These are phyloP conservation scores for Leucoraja ocellata DNA, from an alignment of 2,797 vertebrate species.

Conservation along the genomic window DNA sequence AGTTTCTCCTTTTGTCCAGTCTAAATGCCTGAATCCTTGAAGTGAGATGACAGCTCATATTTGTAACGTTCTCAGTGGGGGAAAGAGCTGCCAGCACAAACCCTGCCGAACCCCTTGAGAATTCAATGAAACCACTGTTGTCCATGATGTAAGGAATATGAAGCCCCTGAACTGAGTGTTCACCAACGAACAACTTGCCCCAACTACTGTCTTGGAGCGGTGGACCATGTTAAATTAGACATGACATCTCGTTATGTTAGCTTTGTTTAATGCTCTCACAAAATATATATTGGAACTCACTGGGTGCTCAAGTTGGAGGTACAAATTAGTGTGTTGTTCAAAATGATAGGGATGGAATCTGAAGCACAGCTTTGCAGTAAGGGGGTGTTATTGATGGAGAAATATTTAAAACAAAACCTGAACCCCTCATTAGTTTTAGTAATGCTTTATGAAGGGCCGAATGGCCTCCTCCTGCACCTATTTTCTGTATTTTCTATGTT, in stretches of 20 bases:
- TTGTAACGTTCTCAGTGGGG: too few relatives aligned
- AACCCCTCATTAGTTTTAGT: neutral
- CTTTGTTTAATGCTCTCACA: neutral
- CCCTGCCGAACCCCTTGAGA: too few relatives aligned
- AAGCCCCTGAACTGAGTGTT: neutral
- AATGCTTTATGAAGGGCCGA: neutral
- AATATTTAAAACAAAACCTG: neutral
- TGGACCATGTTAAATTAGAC: constrained; percentile 25
- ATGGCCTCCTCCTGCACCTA: too few relatives aligned
- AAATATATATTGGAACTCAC: neutral
- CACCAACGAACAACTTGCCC: neutral
- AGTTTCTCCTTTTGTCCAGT: too few relatives aligned
- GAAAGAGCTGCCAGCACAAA: too few relatives aligned
- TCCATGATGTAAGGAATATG: too few relatives aligned
- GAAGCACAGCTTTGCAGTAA: neutral
- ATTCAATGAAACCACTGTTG: too few relatives aligned
- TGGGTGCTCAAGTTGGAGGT: neutral
- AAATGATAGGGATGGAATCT: neutral
- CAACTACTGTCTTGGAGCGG: neutral
- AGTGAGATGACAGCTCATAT: too few relatives aligned
- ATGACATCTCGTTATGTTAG: constrained; percentile 8
- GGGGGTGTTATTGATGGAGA: neutral
- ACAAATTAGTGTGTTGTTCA: neutral
- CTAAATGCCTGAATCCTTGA: too few relatives aligned
- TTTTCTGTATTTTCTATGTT: too few relatives aligned